These are phyloP conservation scores for Hemiprocne comata DNA, from an alignment of 2,113 vertebrate genomes.

Conservation along the genomic window DNA sequence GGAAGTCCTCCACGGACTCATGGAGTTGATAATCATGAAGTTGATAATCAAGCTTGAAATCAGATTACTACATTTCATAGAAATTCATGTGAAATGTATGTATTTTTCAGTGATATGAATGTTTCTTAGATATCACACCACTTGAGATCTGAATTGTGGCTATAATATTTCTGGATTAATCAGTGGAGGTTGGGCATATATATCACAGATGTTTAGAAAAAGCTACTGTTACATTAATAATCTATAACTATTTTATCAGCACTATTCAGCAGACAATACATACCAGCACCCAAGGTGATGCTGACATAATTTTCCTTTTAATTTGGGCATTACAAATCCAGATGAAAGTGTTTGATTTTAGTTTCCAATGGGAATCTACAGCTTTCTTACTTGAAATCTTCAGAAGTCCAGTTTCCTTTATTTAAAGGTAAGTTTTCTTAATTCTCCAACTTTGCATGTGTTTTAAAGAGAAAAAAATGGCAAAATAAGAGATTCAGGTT, in stretches of 20 bases:
- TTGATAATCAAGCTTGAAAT: background rate
- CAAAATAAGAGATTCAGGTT: background rate
- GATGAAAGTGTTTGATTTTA: background rate
- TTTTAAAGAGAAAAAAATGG: background rate
- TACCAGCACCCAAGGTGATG: background rate
- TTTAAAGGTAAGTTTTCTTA: background rate
- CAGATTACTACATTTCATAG: background rate
- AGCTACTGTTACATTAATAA: background rate
- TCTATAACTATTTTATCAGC: background rate
- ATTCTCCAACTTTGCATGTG: background rate
- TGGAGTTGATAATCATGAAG: background rate
- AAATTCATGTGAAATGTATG: background rate
- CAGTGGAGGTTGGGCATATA: background rate
- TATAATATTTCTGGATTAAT: background rate
- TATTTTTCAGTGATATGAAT: background rate
- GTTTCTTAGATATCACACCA: background rate
- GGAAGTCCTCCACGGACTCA: background rate
- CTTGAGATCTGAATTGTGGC: accelerated
- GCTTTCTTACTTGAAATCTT: background rate
- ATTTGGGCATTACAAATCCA: background rate
- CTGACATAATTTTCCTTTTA: background rate
- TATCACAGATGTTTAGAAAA: background rate
- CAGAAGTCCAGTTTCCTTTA: background rate
- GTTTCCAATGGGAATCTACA: background rate
- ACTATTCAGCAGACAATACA: background rate